Evolutionary conservation across 2,797 vertebrate species (phyloP), one percentile per base, ranked within the genome.

Genomic region (Trematomus bernacchii): DNA sequence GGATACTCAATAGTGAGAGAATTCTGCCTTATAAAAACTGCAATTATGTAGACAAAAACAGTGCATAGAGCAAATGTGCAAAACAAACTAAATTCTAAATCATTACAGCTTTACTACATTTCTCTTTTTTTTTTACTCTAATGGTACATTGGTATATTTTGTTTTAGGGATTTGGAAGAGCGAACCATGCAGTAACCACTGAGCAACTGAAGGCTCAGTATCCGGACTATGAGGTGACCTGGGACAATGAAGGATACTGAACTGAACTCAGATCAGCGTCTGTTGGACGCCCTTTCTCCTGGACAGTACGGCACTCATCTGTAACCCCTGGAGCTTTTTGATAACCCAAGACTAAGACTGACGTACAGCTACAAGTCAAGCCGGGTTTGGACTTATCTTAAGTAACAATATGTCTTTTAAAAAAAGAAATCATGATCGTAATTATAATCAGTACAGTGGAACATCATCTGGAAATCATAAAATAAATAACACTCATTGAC

Each of bases 231-330:
- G 93, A 97, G 80, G 93, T 99, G 87, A 98, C 97, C 59, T 99
- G 98, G 97, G 93, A 94, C 0, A 95, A 99, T 0, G 97, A 99
- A 27, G 98, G 98, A 62, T 99, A 99, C 88, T 99, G 92, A 97
- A 57, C 6, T 59, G 15, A 66, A 46, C 47, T 21, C 3, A 42
- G 48, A 71, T 9, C 30, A 52, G 14, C 46, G 23, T 50, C 19
- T 58, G 19, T 4, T 59, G 59, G 50, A 64, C 14, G 0, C 16
- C 12, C 11, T 51, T 70, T 62, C 15, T 52, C 30, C 40, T 64
- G 76, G 76, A 86, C 84, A 78, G 19, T 9, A n/a, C 10, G 1
- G 16, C 51, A 42, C 30, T 69, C 23, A 47, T 7, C 13, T 48
- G 16, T 44, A 57, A 54, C 21, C 19, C 18, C 4, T 52, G 5